These are phyloP conservation scores for Rattus norvegicus DNA, from an alignment of 2,113 vertebrate genomes.

Conservation along the genomic window GRCr8 NC_086020.1:242283501-242284000, in stretches of 20 bases:
- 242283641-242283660: slow-evolving; percentile 13
- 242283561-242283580: not conserved
- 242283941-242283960: not conserved
- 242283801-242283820: not conserved
- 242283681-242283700: slow-evolving; percentile 4
- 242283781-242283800: not conserved
- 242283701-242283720: slow-evolving; percentile 27
- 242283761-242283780: not conserved
- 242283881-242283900: not conserved
- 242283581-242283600: not conserved
- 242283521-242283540: too few relatives aligned
- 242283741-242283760: not conserved
- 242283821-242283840: not conserved
- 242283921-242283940: not conserved
- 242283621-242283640: not conserved
- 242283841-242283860: not conserved
- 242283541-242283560: not conserved
- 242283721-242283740: not conserved
- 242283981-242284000: not conserved
- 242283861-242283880: not conserved
- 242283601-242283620: not conserved
- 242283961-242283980: not conserved
- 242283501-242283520: too few relatives aligned
- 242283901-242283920: not conserved
- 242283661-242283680: not conserved